A percentile compares a stretch with the other conserved stretches of the same genome.
phyloP scores from a whole-genome alignment of 2,888 invertebrate genomes.

The Parnassius orleans region DNA sequence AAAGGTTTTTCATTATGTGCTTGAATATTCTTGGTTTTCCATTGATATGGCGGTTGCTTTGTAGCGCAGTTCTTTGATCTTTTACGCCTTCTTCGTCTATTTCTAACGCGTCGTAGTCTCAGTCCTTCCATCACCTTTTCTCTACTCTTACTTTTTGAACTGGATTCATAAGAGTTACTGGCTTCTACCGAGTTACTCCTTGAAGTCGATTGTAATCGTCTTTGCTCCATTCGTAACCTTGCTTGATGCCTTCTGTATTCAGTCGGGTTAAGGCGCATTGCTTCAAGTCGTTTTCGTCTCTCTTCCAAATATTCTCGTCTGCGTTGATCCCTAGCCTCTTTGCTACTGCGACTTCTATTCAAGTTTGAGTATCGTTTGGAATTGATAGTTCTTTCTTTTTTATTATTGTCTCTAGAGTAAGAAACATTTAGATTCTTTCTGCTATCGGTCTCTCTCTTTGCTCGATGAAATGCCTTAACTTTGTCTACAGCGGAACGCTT shows the following conservation, averaged over 20 bases:
- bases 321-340: constrained; percentile 80
- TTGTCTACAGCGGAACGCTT: constrained; percentile 84
- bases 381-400: constrained; percentile 70
- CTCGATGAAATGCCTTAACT: constrained; percentile 62
- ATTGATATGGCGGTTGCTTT: constrained; percentile 69
- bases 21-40: constrained; percentile 47
- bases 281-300: constrained; percentile 58
- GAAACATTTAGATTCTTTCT: constrained; percentile 40
- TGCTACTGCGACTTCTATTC: constrained; percentile 74
- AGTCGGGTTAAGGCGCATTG: constrained; percentile 62
- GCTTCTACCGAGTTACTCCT: constrained; percentile 56
- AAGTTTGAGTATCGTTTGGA: constrained; percentile 62
- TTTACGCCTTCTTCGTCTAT: constrained; percentile 61
- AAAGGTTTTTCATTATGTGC: constrained; percentile 30
- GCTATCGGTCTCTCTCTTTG: constrained; percentile 53
- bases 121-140: constrained; percentile 46
- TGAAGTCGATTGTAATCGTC: constrained; percentile 47
- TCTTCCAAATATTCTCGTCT: constrained; percentile 62
- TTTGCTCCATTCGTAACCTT: constrained; percentile 58
- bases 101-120: constrained; percentile 53
- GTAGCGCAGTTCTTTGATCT: constrained; percentile 71
- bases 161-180: constrained; percentile 52
- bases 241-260: constrained; percentile 63
- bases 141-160: constrained; percentile 44
- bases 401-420: constrained; percentile 54